Base-by-base conservation (phyloP, 2,113 vertebrate species). In the Erythrolamprus reginae region DNA sequence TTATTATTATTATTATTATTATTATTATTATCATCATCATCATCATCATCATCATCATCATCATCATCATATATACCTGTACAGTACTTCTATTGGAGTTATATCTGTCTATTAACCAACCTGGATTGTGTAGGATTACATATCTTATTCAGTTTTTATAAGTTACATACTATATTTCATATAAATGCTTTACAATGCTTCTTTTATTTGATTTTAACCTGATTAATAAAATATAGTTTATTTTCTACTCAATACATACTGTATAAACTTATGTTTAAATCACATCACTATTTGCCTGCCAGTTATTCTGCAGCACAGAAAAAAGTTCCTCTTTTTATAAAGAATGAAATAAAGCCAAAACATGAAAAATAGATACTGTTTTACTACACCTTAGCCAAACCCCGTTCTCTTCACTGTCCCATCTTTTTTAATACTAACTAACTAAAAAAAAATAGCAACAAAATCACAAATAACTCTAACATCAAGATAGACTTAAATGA, bases 181-280 rank as follows among this genome's bases (percentile, higher is more conserved):
- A 83, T 12, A 24, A 45, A 45, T 83, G 38, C 9, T 83, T 48
- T 85, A 55, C 42, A 89, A 89, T 55, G 13, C 0, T 2, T 45
- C 82, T 84, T 47, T 2, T 26, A 24, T 5, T 26, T 8, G 87
- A 33, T 42, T 87, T 58, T 88, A 45, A 90, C 42, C 17, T 89
- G 10, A 19, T 70, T 51, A 42, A 24, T 77, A 88, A 92, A 88
- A 45, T 92, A 77, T 77, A 82, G 6, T 26, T 91, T 95, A 77
- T 93, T 93, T 6, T 1, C 33, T 33, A 28, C n/a, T 77, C 48
- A 15, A 42, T 58, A 86, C 88, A 82, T 51, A 26, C 23, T 58
- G 24, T 58, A 89, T 77, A 1, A 65, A 33, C 1, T 53, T 28
- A 90, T 56, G 82, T 86, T 26, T 52, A 86, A 89, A 45, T 51